Evolutionary conservation across 2,888 invertebrate genomes (phyloP), one percentile per base, ranked within the genome.

Genomic region (Mystacides longicornis): DNA sequence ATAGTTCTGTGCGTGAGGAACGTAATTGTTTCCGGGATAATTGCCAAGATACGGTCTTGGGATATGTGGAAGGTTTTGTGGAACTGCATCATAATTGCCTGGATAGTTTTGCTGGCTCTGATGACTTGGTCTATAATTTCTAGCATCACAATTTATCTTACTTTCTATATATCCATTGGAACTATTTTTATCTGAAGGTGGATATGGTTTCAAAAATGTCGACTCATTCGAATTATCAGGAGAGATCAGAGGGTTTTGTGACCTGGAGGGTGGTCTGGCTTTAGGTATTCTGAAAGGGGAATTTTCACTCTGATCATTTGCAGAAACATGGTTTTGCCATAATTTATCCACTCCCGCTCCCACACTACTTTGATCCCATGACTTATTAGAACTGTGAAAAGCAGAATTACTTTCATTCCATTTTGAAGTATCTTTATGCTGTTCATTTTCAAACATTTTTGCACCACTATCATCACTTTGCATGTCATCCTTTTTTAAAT

Each of bases 261-360:
- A 80, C 57, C 83, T 72, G 3, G 82, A 84, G 23, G 81, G 84
- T 23, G 82, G 82, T 62, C 81, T 75, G 1, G 81, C 82, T 68
- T 81, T 83, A 1, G 83, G 83, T 19, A 83, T 80, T 64, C 83
- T 71, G 63, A 84, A 84, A 9, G 83, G 74, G 2, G 80, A 75
- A 48, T 77, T 78, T 60, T 80, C 80, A 62, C 70, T 74, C 56
- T 74, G 75, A 21, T 65, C 65, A 2, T 67, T 66, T 51, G 66
- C 67, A 53, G 76, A 76, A 49, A 56, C 56, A 20, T 54, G 54
- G 51, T 60, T 56, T 27, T 58, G 57, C 62, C 61, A 61, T 11
- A 60, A 58, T 37, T 67, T 64, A 49, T 55, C 49, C 19, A 59
- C 57, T 37, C 31, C 49, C 9, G 55, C 52, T 23, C 49, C 53